phyloP scores from a whole-genome alignment of 2,797 vertebrate species.

The Molossus alvarezi region DNA sequence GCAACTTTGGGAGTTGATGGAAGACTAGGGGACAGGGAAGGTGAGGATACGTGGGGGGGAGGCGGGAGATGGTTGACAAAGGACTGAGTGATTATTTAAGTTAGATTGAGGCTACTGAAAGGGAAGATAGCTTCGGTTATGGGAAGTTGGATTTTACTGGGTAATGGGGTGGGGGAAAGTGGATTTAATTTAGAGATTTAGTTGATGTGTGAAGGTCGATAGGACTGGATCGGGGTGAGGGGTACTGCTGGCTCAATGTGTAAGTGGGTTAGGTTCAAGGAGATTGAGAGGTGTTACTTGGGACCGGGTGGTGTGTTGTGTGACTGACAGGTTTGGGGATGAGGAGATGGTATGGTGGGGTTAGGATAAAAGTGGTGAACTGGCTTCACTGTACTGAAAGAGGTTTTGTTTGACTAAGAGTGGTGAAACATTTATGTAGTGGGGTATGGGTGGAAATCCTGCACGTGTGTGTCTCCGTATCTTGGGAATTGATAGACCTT shows the following conservation, averaged over 20 bases:
- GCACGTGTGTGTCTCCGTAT: slow-evolving; percentile 48
- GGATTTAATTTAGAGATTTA: slow-evolving; percentile 63
- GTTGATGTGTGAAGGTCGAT: slow-evolving; percentile 41
- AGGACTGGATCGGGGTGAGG: slow-evolving; percentile 9
- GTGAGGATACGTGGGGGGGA: background rate
- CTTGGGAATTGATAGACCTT: slow-evolving; percentile 67
- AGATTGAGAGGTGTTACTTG: slow-evolving; percentile 67
- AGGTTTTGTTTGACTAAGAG: slow-evolving; percentile 71
- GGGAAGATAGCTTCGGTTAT: slow-evolving; percentile 49
- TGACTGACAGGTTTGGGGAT: slow-evolving; percentile 63
- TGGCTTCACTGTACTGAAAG: slow-evolving; percentile 67
- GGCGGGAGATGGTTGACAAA: slow-evolving; percentile 71
- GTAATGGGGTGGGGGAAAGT: slow-evolving; percentile 49
- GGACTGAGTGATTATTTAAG: slow-evolving; percentile 69
- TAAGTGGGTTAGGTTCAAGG: slow-evolving; percentile 66
- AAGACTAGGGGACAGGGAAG: slow-evolving; percentile 6
- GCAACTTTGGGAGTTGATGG: slow-evolving; percentile 79
- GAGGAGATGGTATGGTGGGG: slow-evolving; percentile 37
- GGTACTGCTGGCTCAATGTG: slow-evolving; percentile 29
- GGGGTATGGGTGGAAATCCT: slow-evolving; percentile 57
- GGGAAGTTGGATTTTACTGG: slow-evolving; percentile 73
- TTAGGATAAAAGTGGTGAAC: slow-evolving; percentile 67
- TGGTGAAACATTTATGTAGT: slow-evolving; percentile 74
- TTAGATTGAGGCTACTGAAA: slow-evolving; percentile 70
- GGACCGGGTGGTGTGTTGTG: slow-evolving; percentile 66